Conservation (phyloP, 2,888 invertebrate genomes). For the Pecten maximus region DNA sequence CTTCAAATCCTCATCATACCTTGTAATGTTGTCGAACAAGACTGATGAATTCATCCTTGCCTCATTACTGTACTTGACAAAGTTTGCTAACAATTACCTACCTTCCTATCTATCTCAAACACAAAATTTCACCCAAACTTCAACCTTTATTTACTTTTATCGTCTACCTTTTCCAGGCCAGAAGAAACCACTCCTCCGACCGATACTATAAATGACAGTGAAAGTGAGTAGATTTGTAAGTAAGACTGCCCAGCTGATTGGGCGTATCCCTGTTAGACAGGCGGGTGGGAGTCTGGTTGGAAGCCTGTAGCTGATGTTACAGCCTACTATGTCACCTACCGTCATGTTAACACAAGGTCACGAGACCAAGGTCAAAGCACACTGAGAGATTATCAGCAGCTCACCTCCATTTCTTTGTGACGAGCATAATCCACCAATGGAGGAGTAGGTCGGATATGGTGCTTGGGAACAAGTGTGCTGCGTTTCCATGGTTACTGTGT, state of each 20-base stretch:
- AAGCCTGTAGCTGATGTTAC: neutral
- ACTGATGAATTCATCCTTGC: neutral
- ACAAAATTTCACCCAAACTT: neutral
- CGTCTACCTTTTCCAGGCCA: conserved; percentile 23
- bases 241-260: conserved; percentile 30
- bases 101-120: neutral
- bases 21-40: neutral
- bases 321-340: neutral
- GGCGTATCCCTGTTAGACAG: neutral
- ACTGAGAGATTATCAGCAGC: neutral
- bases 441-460: neutral
- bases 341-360: conserved; percentile 11
- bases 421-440: neutral
- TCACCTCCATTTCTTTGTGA: neutral
- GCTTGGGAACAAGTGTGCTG: conserved; percentile 11
- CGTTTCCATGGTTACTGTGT: neutral
- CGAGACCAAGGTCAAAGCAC: conserved; percentile 18
- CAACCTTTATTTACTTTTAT: neutral
- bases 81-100: too few species aligned
- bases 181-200: neutral
- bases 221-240: neutral
- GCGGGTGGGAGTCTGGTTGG: neutral
- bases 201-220: conserved; percentile 17
- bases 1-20: neutral
- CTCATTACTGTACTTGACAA: neutral